These are phyloP conservation scores for Benthosema pterotum DNA, from an alignment of 2,797 vertebrate species.

Conservation along the genomic window DNA sequence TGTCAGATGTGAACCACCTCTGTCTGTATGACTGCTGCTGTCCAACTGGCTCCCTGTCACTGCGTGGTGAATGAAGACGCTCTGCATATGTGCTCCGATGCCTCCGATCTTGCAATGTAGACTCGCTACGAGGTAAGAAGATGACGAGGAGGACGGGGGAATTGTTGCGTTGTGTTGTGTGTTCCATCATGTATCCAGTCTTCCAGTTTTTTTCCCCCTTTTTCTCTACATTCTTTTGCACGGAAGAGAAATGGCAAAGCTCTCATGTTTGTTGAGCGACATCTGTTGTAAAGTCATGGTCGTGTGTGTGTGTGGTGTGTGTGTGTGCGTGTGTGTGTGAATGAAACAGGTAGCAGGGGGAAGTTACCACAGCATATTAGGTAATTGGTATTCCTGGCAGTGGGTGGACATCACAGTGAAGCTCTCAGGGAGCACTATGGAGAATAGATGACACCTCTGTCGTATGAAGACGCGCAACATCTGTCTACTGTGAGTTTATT, in stretches of 20 bases:
- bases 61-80: conserved; percentile 77
- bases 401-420: conserved; percentile 14
- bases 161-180: conserved; percentile 7
- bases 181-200: not conserved
- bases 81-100: conserved; percentile 77
- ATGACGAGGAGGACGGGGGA: conserved; percentile 14
- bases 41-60: conserved; percentile 68
- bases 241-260: not conserved
- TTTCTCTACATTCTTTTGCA: not conserved
- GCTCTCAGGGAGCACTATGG: conserved; percentile 4
- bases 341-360: conserved; percentile 73
- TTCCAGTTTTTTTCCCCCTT: conserved; percentile 15
- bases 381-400: conserved; percentile 36
- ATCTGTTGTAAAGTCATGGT: conserved; percentile 27
- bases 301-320: conserved; percentile 27
- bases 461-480: conserved; percentile 18
- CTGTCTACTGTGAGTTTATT: conserved; percentile 35
- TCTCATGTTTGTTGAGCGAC: conserved; percentile 7
- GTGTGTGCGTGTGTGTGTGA: conserved; percentile 12
- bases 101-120: conserved; percentile 68
- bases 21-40: conserved; percentile 38
- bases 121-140: conserved; percentile 76
- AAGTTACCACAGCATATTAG: conserved; percentile 66
- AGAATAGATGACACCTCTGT: conserved; percentile 18
- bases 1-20: conserved; percentile 71